Conservation (phyloP, 2,797 vertebrate species). For the Buphagus erythrorhynchus region DNA sequence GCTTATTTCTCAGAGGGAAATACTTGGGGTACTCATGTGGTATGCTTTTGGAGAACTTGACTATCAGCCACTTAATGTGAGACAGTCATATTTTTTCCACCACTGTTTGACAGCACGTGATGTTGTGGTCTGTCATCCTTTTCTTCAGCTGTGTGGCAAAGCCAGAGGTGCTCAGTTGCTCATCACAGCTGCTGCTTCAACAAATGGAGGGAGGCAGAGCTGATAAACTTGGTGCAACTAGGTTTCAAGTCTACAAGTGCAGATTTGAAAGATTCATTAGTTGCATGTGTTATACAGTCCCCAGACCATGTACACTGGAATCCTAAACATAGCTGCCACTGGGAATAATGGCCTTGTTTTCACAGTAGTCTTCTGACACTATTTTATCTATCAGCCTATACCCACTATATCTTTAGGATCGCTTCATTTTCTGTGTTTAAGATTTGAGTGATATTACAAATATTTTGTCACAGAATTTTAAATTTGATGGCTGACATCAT, state of each 20-base stretch:
- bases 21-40: not conserved
- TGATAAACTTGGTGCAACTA: not conserved
- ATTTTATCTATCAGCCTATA: not conserved
- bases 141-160: not conserved
- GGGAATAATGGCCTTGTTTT: not conserved
- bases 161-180: not conserved
- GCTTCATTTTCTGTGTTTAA: not conserved
- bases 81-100: not conserved
- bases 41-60: not conserved
- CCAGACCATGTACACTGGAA: not conserved
- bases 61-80: not conserved
- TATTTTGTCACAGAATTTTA: not conserved
- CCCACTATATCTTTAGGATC: not conserved
- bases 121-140: constrained; percentile 14
- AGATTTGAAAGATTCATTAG: not conserved
- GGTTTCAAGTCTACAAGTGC: not conserved
- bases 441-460: not conserved
- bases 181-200: not conserved
- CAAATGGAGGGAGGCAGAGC: not conserved
- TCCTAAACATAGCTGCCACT: not conserved
- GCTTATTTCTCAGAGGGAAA: not conserved
- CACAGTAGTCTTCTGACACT: not conserved
- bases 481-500: not conserved
- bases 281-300: not conserved
- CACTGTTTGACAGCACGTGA: not conserved